Conservation (phyloP, 64 coral and sea anemone species). For the Pocillopora damicornis region DNA sequence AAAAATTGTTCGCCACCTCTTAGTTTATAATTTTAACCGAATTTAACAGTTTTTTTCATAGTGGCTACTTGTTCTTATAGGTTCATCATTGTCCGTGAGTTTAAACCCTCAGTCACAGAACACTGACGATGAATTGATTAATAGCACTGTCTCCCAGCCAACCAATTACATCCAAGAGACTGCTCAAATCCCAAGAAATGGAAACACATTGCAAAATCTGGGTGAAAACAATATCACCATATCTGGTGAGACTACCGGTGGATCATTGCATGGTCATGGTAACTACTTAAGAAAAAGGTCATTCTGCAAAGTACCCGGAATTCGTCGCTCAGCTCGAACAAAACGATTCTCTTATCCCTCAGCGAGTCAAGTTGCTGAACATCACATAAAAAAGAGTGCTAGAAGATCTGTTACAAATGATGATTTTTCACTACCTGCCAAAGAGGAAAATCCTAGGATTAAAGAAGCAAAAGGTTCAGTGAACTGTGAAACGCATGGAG, state of each 20-base stretch:
- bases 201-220: not conserved
- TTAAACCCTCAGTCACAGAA: not conserved
- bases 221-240: no score
- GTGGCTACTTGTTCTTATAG: not conserved
- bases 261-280: not conserved
- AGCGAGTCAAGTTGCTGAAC: not conserved
- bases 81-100: not conserved
- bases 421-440: not conserved
- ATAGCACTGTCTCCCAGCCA: not conserved
- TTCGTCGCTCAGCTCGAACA: constrained; percentile 6
- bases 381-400: not conserved
- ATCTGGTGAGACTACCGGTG: not conserved
- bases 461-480: not conserved
- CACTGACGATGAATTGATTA: not conserved
- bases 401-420: not conserved
- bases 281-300: not conserved
- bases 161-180: not conserved
- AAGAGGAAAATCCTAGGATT: not conserved
- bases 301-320: constrained; percentile 12
- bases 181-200: not conserved
- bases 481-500: not conserved
- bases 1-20: no score
- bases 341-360: constrained; percentile 44
- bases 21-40: no score
- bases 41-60: no score